These are phyloP conservation scores for Phenganax marumi DNA, from an alignment of 92 coral and sea anemone species.

Conservation along the genomic window DNA sequence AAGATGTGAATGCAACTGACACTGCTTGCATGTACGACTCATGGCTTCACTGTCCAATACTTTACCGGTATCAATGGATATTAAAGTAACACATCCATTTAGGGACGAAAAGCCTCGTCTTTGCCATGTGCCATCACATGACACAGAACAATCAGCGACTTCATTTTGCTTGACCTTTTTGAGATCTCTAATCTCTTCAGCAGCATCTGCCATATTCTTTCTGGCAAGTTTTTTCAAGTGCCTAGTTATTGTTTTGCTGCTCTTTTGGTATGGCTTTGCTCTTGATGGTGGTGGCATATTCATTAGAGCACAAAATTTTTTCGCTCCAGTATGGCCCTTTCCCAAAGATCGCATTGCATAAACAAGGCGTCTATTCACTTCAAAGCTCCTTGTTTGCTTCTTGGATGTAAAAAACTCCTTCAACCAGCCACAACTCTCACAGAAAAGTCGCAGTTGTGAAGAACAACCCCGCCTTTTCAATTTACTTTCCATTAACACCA, in stretches of 20 bases:
- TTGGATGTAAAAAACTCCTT: neutral
- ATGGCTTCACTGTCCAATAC: conserved; percentile 39
- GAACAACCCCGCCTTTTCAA: conserved; percentile 30
- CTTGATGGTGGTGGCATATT: conserved; percentile 11
- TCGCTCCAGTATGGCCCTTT: conserved; percentile 57
- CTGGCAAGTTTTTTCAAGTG: conserved; percentile 36
- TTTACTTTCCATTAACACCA: neutral
- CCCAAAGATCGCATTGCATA: conserved; percentile 50
- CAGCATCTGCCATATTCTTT: conserved; percentile 40
- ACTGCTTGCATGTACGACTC: conserved; percentile 24
- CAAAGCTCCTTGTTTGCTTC: conserved; percentile 43
- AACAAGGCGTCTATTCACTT: conserved; percentile 50
- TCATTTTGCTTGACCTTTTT: neutral
- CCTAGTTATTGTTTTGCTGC: conserved; percentile 22
- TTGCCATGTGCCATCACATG: conserved; percentile 49
- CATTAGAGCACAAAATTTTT: conserved; percentile 56
- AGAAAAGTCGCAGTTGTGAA: neutral
- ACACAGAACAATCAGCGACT: conserved; percentile 33
- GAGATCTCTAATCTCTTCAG: conserved; percentile 9
- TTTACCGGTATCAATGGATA: conserved; percentile 38
- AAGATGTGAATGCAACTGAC: conserved; percentile 26
- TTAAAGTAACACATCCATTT: conserved; percentile 43
- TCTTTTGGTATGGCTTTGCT: neutral
- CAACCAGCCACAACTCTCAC: conserved; percentile 13
- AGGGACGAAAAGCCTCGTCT: conserved; percentile 44